Evolutionary conservation across 2,888 invertebrate species (phyloP).

Genomic region (Anthrax anthrax): DNA sequence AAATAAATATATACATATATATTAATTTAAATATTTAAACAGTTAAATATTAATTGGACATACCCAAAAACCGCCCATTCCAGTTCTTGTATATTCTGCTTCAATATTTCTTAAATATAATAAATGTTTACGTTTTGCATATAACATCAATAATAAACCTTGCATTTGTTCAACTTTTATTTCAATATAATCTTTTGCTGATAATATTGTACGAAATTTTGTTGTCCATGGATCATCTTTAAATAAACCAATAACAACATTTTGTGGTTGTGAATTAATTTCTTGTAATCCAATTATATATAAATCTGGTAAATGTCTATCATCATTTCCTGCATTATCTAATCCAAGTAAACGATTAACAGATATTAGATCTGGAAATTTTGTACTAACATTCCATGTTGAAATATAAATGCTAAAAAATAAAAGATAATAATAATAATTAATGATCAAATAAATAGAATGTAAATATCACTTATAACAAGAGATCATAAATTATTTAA

Average conservation of each 20-base stretch:
- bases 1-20: slow-evolving; percentile 6
- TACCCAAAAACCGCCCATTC: slow-evolving; percentile 85
- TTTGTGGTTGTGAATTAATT: slow-evolving; percentile 76
- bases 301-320: slow-evolving; percentile 59
- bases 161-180: slow-evolving; percentile 70
- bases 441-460: no score
- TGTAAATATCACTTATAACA: no score
- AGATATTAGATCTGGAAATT: slow-evolving; percentile 54
- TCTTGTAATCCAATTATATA: slow-evolving; percentile 80
- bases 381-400: slow-evolving; percentile 85
- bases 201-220: slow-evolving; percentile 53
- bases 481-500: no score
- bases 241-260: slow-evolving; percentile 63
- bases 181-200: slow-evolving; percentile 55
- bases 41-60: neutral
- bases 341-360: slow-evolving; percentile 56
- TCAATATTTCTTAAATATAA: slow-evolving; percentile 73
- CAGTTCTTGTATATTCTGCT: slow-evolving; percentile 76
- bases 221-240: slow-evolving; percentile 79
- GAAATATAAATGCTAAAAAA: slow-evolving; percentile 55
- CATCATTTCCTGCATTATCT: slow-evolving; percentile 38
- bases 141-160: slow-evolving; percentile 67
- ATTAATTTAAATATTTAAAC: neutral
- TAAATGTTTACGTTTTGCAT: slow-evolving; percentile 63
- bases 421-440: neutral